These are phyloP conservation scores for Palythoa caribaeorum DNA, from an alignment of 92 coral and sea anemone species.

Conservation along the genomic window DNA sequence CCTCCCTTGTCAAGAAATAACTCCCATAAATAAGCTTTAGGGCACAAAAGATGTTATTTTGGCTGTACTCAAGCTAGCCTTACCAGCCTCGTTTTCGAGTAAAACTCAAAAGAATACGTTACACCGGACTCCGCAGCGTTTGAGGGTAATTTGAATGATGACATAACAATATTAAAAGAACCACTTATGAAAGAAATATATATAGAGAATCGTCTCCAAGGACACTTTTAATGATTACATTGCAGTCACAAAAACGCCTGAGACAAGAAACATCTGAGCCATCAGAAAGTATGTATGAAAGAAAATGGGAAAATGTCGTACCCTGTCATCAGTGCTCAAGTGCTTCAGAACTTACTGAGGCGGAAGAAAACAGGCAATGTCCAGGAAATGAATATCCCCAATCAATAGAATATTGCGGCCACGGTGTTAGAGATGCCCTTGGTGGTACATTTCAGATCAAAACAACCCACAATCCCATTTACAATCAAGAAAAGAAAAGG, in stretches of 20 bases:
- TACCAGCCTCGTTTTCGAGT: too few relatives aligned
- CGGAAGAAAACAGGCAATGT: background rate
- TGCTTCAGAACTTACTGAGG: background rate
- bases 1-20: too few relatives aligned
- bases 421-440: constrained; percentile 78
- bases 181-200: too few relatives aligned
- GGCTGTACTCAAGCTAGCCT: too few relatives aligned
- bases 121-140: too few relatives aligned
- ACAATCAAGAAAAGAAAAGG: constrained; percentile 9
- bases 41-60: too few relatives aligned
- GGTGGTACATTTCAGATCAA: constrained; percentile 52
- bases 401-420: constrained; percentile 70
- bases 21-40: too few relatives aligned
- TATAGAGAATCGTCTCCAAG: too few relatives aligned
- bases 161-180: too few relatives aligned
- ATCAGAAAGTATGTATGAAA: background rate
- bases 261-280: background rate
- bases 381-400: constrained; percentile 39
- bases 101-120: too few relatives aligned
- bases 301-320: background rate
- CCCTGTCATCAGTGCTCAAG: background rate
- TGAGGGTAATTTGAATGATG: too few relatives aligned
- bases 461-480: constrained; percentile 37
- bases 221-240: background rate
- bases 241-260: constrained; percentile 18